A percentile compares a stretch with the other conserved stretches of the same genome.
Evolutionary conservation across 2,888 invertebrate genomes (phyloP).

Genomic region (Girardia tigrina): DNA sequence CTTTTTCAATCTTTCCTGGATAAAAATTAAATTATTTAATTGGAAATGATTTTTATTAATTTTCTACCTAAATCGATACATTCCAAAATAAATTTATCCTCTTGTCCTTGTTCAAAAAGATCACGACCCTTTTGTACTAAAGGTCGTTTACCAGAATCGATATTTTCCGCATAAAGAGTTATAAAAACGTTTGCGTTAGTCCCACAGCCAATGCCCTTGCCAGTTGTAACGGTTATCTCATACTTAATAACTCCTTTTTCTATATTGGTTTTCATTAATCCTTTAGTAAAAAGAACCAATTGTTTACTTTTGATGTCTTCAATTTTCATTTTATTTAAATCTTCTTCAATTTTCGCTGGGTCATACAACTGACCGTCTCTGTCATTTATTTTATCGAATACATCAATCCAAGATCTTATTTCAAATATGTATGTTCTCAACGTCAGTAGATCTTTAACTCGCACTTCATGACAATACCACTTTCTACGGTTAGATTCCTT

Average conservation of each 20-base stretch:
- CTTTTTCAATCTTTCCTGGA: slow-evolving; percentile 46
- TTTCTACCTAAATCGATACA: slow-evolving; percentile 46
- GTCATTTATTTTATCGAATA: neutral
- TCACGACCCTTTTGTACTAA: slow-evolving; percentile 44
- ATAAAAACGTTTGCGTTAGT: slow-evolving; percentile 49
- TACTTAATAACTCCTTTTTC: slow-evolving; percentile 47
- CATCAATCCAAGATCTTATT: neutral
- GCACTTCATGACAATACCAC: neutral
- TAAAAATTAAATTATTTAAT: slow-evolving; percentile 24
- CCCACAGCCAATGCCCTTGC: slow-evolving; percentile 45
- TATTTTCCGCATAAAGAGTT: slow-evolving; percentile 44
- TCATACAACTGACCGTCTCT: neutral
- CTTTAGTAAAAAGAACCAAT: neutral
- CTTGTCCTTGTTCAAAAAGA: slow-evolving; percentile 47
- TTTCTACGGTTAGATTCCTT: neutral
- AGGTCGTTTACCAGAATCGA: slow-evolving; percentile 45
- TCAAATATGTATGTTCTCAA: neutral
- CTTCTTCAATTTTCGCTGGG: neutral
- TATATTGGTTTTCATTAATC: slow-evolving; percentile 38
- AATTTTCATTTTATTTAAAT: neutral
- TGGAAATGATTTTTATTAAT: neutral
- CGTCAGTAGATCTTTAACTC: neutral
- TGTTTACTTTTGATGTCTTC: neutral
- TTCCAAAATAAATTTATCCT: slow-evolving; percentile 46
- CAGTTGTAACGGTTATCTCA: slow-evolving; percentile 46